phyloP scores from a whole-genome alignment of 2,888 invertebrate genomes.

The Dicranocentrus wangi region DNA sequence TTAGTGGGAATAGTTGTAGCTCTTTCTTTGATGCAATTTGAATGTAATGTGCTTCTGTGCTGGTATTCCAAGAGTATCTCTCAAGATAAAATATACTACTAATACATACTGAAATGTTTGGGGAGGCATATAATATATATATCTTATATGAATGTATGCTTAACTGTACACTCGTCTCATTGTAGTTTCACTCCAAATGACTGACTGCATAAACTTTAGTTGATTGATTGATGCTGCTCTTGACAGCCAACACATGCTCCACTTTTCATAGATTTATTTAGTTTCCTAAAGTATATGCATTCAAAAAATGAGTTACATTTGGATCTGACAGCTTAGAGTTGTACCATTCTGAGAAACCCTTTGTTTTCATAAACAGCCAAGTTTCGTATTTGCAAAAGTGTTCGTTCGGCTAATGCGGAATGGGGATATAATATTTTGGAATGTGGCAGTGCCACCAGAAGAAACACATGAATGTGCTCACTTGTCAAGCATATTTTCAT shows the following conservation, averaged over 20 bases:
- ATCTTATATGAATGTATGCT: no score
- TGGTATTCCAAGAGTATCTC: no score
- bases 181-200: constrained; percentile 28
- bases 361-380: constrained; percentile 41
- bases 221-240: constrained; percentile 61
- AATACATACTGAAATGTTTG: no score
- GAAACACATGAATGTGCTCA: no score
- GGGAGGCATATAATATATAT: no score
- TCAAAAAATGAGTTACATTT: constrained; percentile 33
- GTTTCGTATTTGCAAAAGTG: no score
- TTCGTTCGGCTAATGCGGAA: no score
- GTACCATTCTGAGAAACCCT: constrained; percentile 31
- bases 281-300: constrained; percentile 16
- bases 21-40: constrained; percentile 14
- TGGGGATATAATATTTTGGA: no score
- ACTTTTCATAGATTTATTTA: constrained; percentile 36
- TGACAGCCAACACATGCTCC: constrained; percentile 60
- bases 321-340: constrained; percentile 40
- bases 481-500: no score
- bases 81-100: no score
- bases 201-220: constrained; percentile 31
- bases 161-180: not conserved
- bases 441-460: no score
- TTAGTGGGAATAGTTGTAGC: constrained; percentile 9
- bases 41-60: constrained; percentile 4